A percentile compares a stretch with the other conserved stretches of the same genome.
These are phyloP conservation scores for Calcarius lapponicus DNA, from an alignment of 2,797 vertebrate species.

Conservation along the genomic window DNA sequence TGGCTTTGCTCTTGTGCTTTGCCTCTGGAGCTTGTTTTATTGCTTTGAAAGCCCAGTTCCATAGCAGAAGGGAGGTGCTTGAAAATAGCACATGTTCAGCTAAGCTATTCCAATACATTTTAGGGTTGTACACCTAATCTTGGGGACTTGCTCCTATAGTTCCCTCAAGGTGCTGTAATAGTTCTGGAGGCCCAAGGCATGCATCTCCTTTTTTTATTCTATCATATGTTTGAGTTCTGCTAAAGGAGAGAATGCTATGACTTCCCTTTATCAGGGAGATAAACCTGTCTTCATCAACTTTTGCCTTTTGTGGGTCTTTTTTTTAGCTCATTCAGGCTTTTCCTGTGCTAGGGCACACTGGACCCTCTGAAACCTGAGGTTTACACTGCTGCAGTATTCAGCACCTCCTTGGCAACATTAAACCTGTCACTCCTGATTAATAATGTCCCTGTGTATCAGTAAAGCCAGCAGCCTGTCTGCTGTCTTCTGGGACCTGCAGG, in stretches of 20 bases:
- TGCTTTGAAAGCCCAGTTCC: not conserved
- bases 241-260: not conserved
- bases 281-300: slow-evolving; percentile 1
- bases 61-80: not conserved
- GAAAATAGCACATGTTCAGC: slow-evolving; percentile 30
- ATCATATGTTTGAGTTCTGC: not conserved
- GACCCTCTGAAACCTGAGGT: not conserved
- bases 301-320: not conserved
- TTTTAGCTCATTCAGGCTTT: not conserved
- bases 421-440: slow-evolving; percentile 11
- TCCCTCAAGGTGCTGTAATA: not conserved
- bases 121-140: not conserved
- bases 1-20: slow-evolving; percentile 28
- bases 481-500: slow-evolving; percentile 24
- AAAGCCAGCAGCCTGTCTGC: slow-evolving; percentile 10
- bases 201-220: not conserved
- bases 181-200: not conserved
- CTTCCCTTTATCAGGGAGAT: not conserved
- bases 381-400: not conserved
- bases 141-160: not conserved
- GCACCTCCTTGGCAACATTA: not conserved
- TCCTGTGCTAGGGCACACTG: not conserved
- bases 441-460: slow-evolving; percentile 10
- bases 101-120: not conserved
- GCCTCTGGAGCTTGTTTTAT: slow-evolving; percentile 45